Conservation (phyloP, 1,140 invertebrate genomes). For the Scaptomyza montana region DNA sequence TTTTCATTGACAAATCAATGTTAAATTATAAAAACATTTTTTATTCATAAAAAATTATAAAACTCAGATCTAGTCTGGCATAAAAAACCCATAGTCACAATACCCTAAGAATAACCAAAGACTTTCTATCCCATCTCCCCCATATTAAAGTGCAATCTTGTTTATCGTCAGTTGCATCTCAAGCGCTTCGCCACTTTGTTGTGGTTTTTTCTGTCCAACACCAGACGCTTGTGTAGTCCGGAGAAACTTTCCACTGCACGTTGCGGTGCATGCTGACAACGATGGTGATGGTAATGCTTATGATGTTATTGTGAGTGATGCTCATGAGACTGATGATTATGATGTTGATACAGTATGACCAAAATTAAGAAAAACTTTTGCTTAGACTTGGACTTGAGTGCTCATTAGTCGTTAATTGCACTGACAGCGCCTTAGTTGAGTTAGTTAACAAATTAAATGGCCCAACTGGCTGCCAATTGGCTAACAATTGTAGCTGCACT, state of each 20-base stretch:
- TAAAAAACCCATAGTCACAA: background rate
- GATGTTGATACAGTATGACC: conserved; percentile 27
- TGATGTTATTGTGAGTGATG: background rate
- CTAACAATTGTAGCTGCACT: background rate
- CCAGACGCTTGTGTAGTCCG: conserved; percentile 30
- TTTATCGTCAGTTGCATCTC: conserved; percentile 49
- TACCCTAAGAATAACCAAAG: too few species aligned
- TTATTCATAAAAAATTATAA: too few species aligned
- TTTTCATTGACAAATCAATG: background rate
- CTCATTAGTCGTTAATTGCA: conserved; percentile 56
- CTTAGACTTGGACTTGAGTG: conserved; percentile 23
- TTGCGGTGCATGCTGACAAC: conserved; percentile 30
- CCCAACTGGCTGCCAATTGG: conserved; percentile 48
- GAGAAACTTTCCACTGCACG: conserved; percentile 41
- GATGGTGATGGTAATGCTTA: conserved; percentile 18
- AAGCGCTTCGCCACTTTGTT: conserved; percentile 49
- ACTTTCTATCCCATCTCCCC: conserved; percentile 15
- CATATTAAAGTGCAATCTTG: conserved; percentile 33
- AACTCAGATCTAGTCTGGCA: too few species aligned
- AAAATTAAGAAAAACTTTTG: conserved; percentile 36
- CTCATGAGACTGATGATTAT: conserved; percentile 6
- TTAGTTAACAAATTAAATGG: conserved; percentile 61
- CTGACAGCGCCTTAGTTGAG: conserved; percentile 12
- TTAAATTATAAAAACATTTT: too few species aligned
- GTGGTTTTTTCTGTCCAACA: conserved; percentile 48